Conservation (phyloP, 2,888 invertebrate species). For the Strigamia transsilvanica region DNA sequence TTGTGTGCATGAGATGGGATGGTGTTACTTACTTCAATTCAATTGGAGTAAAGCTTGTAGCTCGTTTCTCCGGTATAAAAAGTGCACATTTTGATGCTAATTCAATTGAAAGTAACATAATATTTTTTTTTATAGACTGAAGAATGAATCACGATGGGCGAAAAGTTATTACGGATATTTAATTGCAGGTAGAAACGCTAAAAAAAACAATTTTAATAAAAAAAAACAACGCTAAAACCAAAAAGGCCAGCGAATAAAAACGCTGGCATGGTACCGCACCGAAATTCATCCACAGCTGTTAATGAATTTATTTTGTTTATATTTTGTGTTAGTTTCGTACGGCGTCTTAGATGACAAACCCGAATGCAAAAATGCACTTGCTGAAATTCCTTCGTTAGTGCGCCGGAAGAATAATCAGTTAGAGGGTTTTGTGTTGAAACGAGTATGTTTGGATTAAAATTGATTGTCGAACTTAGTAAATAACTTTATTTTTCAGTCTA, state of each 20-base stretch:
- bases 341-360: slow-evolving; percentile 59
- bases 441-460: slow-evolving; percentile 60
- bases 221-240: no score
- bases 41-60: slow-evolving; percentile 69
- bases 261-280: no score
- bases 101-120: no score
- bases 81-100: not conserved
- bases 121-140: slow-evolving; percentile 62
- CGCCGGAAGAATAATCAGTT: slow-evolving; percentile 65
- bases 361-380: slow-evolving; percentile 62
- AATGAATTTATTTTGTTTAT: not conserved
- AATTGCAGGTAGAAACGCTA: slow-evolving; percentile 67
- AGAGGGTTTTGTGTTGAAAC: slow-evolving; percentile 64
- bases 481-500: not conserved
- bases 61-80: slow-evolving; percentile 65
- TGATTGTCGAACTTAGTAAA: not conserved
- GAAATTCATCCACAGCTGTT: no score
- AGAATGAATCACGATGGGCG: slow-evolving; percentile 73
- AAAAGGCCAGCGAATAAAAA: no score
- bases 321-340: slow-evolving; percentile 1
- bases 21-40: slow-evolving; percentile 73
- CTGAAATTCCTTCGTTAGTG: slow-evolving; percentile 64
- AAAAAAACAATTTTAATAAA: no score
- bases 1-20: slow-evolving; percentile 73
- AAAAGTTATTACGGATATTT: slow-evolving; percentile 73